A percentile compares a stretch with the other conserved stretches of the same genome.
These are phyloP conservation scores for Atrina japonica DNA, from an alignment of 2,888 invertebrate genomes.

Conservation along the genomic window DNA sequence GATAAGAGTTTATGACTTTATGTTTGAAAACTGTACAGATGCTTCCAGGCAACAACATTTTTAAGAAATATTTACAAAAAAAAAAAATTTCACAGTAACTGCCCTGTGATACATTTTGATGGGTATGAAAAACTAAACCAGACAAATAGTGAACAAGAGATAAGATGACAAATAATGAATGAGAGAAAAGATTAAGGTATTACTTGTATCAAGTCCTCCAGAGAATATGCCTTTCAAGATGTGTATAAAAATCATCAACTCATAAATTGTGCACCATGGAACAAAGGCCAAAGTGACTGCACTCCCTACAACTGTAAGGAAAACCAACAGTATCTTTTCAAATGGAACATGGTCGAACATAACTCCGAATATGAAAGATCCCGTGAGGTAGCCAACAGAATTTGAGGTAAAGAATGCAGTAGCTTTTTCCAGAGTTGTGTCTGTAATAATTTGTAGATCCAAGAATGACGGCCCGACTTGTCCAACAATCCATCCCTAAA, in stretches of 20 bases:
- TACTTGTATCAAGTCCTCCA: constrained; percentile 73
- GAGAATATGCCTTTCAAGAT: constrained; percentile 73
- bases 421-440: constrained; percentile 72
- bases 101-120: too few species aligned
- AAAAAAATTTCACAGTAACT: too few species aligned
- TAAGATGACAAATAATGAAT: not conserved
- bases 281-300: constrained; percentile 73
- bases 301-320: constrained; percentile 72
- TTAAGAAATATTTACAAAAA: too few species aligned
- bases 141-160: too few species aligned
- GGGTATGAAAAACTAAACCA: too few species aligned
- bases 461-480: constrained; percentile 80
- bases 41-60: too few species aligned
- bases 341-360: constrained; percentile 61
- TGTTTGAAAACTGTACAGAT: too few species aligned
- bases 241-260: constrained; percentile 66
- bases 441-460: constrained; percentile 75
- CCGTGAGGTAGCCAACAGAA: constrained; percentile 79
- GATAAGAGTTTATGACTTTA: too few species aligned
- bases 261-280: constrained; percentile 75
- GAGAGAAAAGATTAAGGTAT: not conserved
- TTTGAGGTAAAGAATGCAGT: constrained; percentile 77
- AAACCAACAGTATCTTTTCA: constrained; percentile 75
- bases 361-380: constrained; percentile 76
- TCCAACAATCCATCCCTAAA: constrained; percentile 79